A percentile compares a stretch with the other conserved stretches of the same genome.
Evolutionary conservation across 1,140 invertebrate genomes (phyloP).

Genomic region (Zaprionus africanus): DNA sequence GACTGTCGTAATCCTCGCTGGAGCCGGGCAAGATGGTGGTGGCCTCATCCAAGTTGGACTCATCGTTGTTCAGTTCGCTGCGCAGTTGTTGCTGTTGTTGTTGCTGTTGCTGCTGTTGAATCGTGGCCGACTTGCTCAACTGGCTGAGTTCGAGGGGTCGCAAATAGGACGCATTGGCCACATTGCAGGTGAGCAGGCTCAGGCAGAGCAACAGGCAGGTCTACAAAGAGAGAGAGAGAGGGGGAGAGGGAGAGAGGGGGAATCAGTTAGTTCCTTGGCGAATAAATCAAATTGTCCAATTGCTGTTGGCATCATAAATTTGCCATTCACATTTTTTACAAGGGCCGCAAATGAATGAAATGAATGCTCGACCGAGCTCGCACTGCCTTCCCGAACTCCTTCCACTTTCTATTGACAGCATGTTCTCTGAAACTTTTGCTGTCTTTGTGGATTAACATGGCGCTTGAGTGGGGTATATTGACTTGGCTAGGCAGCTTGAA

Average conservation of each 20-base stretch:
- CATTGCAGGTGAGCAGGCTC: conserved; percentile 67
- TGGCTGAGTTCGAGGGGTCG: conserved; percentile 71
- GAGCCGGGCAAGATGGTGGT: conserved; percentile 65
- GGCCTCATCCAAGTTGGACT: conserved; percentile 49
- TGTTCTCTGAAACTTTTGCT: conserved; percentile 15
- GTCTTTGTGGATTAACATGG: conserved; percentile 4
- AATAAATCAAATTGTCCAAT: conserved; percentile 54
- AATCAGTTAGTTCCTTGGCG: neutral
- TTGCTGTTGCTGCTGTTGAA: conserved; percentile 58
- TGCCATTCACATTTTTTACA: conserved; percentile 49
- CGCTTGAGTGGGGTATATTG: neutral
- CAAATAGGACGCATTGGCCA: conserved; percentile 67
- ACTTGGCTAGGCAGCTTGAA: neutral
- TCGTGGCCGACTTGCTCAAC: conserved; percentile 51
- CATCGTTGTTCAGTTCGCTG: conserved; percentile 49
- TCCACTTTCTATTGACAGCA: conserved; percentile 23
- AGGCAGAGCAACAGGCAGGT: conserved; percentile 74
- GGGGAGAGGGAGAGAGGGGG: neutral
- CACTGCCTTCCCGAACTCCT: neutral
- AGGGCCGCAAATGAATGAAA: conserved; percentile 54
- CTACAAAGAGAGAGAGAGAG: conserved; percentile 31
- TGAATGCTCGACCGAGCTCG: conserved; percentile 12
- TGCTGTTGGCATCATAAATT: conserved; percentile 61
- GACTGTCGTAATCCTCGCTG: conserved; percentile 85
- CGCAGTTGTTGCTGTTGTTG: conserved; percentile 58